A percentile compares a stretch with the other conserved stretches of the same genome.
Conservation (phyloP, 1,140 invertebrate genomes). For the Trichomalopsis sarcophagae region DNA sequence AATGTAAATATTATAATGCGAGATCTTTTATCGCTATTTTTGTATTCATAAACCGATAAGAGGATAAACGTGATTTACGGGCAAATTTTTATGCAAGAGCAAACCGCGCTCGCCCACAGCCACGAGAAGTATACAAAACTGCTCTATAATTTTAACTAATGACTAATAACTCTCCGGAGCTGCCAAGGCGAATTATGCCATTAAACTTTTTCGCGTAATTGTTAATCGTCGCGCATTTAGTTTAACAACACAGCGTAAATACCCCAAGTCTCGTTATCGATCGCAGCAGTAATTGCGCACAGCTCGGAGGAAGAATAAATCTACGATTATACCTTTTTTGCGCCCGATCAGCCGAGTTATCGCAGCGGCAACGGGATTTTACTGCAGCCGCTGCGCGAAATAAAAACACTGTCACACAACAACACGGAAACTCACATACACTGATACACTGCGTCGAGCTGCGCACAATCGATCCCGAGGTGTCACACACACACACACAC, state of each 20-base stretch:
- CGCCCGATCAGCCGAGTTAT: too few species aligned
- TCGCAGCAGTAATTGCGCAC: not conserved
- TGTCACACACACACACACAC: too few species aligned
- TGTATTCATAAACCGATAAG: not conserved
- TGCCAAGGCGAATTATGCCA: not conserved
- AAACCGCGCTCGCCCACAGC: not conserved
- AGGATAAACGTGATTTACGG: not conserved
- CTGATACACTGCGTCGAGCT: not conserved
- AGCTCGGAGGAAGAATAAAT: not conserved
- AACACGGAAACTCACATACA: not conserved
- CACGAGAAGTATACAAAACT: not conserved
- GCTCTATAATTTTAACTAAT: conserved; percentile 5
- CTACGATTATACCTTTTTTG: too few species aligned
- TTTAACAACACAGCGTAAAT: not conserved
- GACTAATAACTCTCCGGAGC: not conserved
- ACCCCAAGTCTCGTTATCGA: not conserved
- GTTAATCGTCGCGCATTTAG: not conserved
- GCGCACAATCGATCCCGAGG: not conserved
- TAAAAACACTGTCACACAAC: too few species aligned
- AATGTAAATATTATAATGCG: not conserved
- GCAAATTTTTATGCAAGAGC: not conserved
- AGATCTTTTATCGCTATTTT: not conserved
- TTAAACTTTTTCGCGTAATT: not conserved
- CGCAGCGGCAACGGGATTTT: too few species aligned
- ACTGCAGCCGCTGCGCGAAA: too few species aligned